Evolutionary conservation across 2,888 invertebrate genomes (phyloP), one percentile per base, ranked within the genome.

Genomic region (Pocota personata): DNA sequence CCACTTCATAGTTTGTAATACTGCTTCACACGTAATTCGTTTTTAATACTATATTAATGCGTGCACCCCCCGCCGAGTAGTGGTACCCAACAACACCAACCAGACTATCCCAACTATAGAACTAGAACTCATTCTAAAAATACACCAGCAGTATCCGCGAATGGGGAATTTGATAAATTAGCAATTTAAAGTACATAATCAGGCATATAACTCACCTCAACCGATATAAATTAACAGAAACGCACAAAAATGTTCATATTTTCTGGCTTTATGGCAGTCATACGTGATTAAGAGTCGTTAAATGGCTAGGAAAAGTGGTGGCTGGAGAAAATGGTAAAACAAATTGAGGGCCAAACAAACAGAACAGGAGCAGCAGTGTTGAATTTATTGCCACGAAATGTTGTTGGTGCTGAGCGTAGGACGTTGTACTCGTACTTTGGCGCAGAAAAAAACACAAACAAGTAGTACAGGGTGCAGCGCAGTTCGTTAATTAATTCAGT

Each of bases 251-350:
- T 58, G 66, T 78, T 67, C 73, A 67, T 79, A 69, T 62, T 82
- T 75, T 50, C 24, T 64, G 78, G 43, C 24, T 52, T 52, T 72
- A 43, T 46, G 37, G 66, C 67, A 73, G 75, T 55, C 80, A 55
- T 71, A 78, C 83, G 83, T 83, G 83, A 73, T 83, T 83, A 83
- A 64, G 79, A 79, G 83, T 79, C 73, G 78, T 83, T 83, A 79
- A 55, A 62, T 21, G 30, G 72, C 52, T 35, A 40, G 71, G 50
- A 48, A 79, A 58, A 64, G 40, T 72, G 77, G 19, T 58, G 50
- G 32, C 12, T 7, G 24, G 14, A 14, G 43, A 37, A 37, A 35
- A 19, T 19, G 37, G 8, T 27, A 43, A 62, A 30, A 14, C 16
- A 8, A 16, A 40, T 60, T 27, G 62, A 40, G 73, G 80, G 35